Base-by-base conservation (phyloP, 2,888 invertebrate species). In the Danaus chrysippus region DNA sequence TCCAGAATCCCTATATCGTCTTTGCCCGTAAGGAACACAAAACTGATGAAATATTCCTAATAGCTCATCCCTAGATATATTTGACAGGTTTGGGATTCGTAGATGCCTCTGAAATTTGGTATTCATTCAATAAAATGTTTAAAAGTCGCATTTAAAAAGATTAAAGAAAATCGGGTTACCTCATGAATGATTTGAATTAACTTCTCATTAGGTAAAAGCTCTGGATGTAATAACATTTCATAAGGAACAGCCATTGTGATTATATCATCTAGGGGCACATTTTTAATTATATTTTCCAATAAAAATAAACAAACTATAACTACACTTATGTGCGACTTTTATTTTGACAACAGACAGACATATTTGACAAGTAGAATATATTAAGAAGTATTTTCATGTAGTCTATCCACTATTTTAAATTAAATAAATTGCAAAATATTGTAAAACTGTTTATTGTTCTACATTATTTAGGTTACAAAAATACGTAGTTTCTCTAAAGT, bases 161-260 rank as follows among this genome's bases (percentile, higher is more conserved):
- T 19, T 15, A 15, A 11, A 11, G 13, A 58, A 11, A 44, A 41
- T 15, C 19, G 34, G n/a, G 11, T 41, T 74, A 91, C 91, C 85
- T 91, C 83, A 72, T 78, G 76, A 64, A 91, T 85, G 56, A 91
- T 80, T 60, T 72, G 71, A 60, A 84, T 75, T 64, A 91, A 73
- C 69, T 87, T 88, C 55, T 86, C 83, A 69, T 86, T 88, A 59
- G 77, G 80, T 59, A 91, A 73, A 44, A 91, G 76, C 71, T 91
- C 91, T 12, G 91, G 91, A 68, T 91, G 89, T 60, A 91, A 71
- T 68, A 91, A 77, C 83, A 87, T 81, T 68, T 89, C 87, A 76
- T 77, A 82, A 12, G 88, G 75, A 44, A 86, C 72, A 65, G 83
- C 11, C 11, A 43, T 43, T 43, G 43, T 43, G 12, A 43, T 5